Conservation (phyloP, 2,113 vertebrate species). For the Salvelinus namaycush region DNA sequence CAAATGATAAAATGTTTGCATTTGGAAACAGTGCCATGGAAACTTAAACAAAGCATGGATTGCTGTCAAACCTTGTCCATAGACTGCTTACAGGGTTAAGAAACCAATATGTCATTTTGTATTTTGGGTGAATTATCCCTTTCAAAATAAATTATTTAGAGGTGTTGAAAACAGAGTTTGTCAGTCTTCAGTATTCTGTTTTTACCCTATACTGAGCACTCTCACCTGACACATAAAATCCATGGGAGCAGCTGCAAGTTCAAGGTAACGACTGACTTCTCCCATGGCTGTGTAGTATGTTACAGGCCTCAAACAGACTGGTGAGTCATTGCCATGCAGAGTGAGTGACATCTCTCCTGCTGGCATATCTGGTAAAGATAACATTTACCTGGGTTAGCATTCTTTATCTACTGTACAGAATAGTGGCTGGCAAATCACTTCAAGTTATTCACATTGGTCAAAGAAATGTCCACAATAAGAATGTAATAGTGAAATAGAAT, state of each 20-base stretch:
- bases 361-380: constrained; percentile 78
- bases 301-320: constrained; percentile 75
- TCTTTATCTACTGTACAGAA: not conserved
- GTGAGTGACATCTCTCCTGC: constrained; percentile 81
- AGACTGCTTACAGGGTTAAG: too few species aligned
- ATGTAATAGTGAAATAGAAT: not conserved
- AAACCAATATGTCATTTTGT: too few species aligned
- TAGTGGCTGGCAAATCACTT: too few species aligned
- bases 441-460: too few species aligned
- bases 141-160: too few species aligned
- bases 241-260: constrained; percentile 81
- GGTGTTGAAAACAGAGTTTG: too few species aligned
- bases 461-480: not conserved
- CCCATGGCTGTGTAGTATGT: constrained; percentile 90
- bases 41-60: too few species aligned
- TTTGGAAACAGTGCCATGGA: too few species aligned
- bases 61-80: too few species aligned
- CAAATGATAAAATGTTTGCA: too few species aligned
- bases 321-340: constrained; percentile 77
- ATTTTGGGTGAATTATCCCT: too few species aligned
- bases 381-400: not conserved
- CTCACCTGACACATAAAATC: constrained; percentile 93
- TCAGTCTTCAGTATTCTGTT: not conserved
- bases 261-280: constrained; percentile 81
- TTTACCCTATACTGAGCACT: not conserved